Evolutionary conservation across 2,888 invertebrate species (phyloP).

Genomic region (Pelosia muscerda): DNA sequence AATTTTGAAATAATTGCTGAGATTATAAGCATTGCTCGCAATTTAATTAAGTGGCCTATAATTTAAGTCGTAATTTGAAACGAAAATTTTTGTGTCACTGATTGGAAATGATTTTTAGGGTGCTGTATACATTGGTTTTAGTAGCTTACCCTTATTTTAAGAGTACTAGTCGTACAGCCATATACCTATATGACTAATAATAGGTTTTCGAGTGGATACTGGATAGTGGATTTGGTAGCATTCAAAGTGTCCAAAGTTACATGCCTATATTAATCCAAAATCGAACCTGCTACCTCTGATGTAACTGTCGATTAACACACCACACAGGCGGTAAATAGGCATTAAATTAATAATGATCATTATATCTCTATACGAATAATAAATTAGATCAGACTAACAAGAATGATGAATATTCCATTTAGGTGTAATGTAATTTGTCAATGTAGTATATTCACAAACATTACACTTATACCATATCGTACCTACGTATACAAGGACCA

Average conservation of each 20-base stretch:
- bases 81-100: background rate
- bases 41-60: slow-evolving; percentile 14
- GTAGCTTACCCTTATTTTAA: background rate
- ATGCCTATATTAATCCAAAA: background rate
- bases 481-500: background rate
- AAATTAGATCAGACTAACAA: background rate
- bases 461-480: background rate
- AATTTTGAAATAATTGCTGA: slow-evolving; percentile 6
- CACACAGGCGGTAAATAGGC: background rate
- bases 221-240: too few species aligned
- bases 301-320: background rate
- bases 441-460: background rate
- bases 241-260: too few species aligned
- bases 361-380: background rate
- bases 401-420: background rate
- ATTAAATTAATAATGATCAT: background rate
- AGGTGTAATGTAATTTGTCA: background rate
- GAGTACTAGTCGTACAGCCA: too few species aligned
- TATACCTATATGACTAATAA: too few species aligned
- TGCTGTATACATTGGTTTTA: background rate
- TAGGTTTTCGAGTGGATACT: too few species aligned
- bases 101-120: background rate
- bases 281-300: background rate
- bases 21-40: background rate
- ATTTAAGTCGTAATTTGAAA: slow-evolving; percentile 3